phyloP scores from a whole-genome alignment of 2,797 vertebrate genomes.

The Mycteria americana region DNA sequence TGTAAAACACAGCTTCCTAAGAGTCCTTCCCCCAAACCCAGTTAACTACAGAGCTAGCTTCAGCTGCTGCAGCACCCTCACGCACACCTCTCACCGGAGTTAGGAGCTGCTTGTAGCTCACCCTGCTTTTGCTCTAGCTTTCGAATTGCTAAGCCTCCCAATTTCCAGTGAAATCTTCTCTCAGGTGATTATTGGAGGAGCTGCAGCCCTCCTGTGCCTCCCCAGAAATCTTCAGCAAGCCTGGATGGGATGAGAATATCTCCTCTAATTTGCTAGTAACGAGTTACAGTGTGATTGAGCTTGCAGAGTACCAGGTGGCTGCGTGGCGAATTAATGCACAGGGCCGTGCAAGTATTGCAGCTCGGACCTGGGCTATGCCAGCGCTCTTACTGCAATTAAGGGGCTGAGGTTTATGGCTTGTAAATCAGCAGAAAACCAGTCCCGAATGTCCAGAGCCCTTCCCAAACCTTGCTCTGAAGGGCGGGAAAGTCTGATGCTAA shows the following conservation, averaged over 20 bases:
- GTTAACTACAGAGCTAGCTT: not conserved
- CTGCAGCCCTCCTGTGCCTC: not conserved
- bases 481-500: not conserved
- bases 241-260: not conserved
- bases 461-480: not conserved
- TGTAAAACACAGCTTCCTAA: not conserved
- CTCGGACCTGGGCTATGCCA: not conserved
- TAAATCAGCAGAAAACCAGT: not conserved
- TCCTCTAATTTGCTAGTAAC: not conserved
- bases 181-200: not conserved
- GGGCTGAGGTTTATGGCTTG: not conserved
- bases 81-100: no score
- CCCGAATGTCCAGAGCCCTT: not conserved
- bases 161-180: rapidly evolving
- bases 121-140: not conserved
- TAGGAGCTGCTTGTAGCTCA: not conserved
- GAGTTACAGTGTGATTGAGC: not conserved
- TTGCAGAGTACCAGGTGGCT: not conserved
- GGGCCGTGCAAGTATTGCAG: rapidly evolving
- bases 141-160: rapidly evolving
- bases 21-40: rapidly evolving
- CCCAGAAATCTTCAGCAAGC: not conserved
- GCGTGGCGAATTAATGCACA: rapidly evolving
- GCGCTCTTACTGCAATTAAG: not conserved
- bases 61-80: not conserved